phyloP scores from a whole-genome alignment of 2,888 invertebrate genomes.

The Alcis repandata region DNA sequence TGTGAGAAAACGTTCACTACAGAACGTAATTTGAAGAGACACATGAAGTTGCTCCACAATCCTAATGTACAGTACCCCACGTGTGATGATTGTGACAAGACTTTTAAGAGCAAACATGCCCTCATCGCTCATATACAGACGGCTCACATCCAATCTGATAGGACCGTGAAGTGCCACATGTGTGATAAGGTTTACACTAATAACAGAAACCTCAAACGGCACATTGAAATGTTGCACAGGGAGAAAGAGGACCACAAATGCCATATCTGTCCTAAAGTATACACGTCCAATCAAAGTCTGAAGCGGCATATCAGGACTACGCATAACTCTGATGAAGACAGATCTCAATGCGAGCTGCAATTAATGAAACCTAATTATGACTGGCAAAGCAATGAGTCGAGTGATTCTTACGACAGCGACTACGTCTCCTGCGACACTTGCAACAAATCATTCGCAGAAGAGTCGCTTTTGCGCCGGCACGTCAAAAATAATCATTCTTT shows the following conservation, averaged over 20 bases:
- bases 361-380: conserved; percentile 21
- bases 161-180: conserved; percentile 60
- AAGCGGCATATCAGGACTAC: conserved; percentile 60
- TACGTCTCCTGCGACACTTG: conserved; percentile 61
- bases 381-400: conserved; percentile 20
- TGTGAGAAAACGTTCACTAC: conserved; percentile 71
- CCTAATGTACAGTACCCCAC: conserved; percentile 64
- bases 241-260: conserved; percentile 67
- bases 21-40: conserved; percentile 69
- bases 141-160: conserved; percentile 53
- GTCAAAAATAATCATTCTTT: conserved; percentile 70
- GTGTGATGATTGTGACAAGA: conserved; percentile 67
- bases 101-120: conserved; percentile 66
- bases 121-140: conserved; percentile 68
- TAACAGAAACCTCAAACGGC: conserved; percentile 68
- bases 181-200: conserved; percentile 71
- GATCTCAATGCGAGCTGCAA: conserved; percentile 44
- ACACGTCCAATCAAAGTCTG: conserved; percentile 72
- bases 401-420: conserved; percentile 26
- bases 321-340: conserved; percentile 55
- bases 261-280: conserved; percentile 71
- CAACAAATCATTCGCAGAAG: conserved; percentile 57
- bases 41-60: conserved; percentile 69
- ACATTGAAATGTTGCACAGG: conserved; percentile 69
- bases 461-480: conserved; percentile 64